phyloP scores from a whole-genome alignment of 2,797 vertebrate species.

The Centropyge bicolor region DNA sequence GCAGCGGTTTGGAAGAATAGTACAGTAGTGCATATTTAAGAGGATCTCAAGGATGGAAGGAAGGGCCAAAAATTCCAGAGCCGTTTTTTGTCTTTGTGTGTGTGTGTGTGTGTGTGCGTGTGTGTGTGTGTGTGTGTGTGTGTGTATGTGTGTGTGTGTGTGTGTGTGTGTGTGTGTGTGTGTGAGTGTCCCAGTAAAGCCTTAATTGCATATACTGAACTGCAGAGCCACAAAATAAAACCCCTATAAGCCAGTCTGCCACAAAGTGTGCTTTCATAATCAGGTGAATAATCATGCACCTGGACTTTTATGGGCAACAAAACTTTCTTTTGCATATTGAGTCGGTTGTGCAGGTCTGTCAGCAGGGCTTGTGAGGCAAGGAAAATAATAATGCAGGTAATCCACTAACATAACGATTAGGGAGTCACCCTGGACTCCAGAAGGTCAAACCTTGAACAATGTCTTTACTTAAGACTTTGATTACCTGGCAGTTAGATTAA shows the following conservation, averaged over 20 bases:
- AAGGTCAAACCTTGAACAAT: constrained; percentile 58
- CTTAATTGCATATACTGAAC: constrained; percentile 31
- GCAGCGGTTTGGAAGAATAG: too few species aligned
- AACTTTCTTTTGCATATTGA: constrained; percentile 49
- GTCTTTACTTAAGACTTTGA: constrained; percentile 45
- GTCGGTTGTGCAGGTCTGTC: constrained; percentile 39
- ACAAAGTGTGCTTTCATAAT: not conserved
- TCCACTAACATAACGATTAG: constrained; percentile 59
- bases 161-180: too few species aligned
- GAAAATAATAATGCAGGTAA: constrained; percentile 51
- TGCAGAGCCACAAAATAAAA: constrained; percentile 52
- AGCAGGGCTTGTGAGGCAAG: constrained; percentile 24
- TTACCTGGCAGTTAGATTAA: constrained; percentile 42
- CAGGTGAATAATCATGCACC: constrained; percentile 41
- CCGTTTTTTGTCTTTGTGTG: too few species aligned
- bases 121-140: too few species aligned
- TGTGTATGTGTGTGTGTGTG: too few species aligned
- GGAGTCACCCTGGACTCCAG: constrained; percentile 25
- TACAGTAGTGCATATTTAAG: too few species aligned
- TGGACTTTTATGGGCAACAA: constrained; percentile 44
- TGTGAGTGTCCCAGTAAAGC: too few species aligned
- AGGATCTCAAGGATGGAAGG: too few species aligned
- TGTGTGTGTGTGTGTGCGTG: too few species aligned
- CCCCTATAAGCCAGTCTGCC: constrained; percentile 4
- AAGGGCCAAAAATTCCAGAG: too few species aligned